Percentiles rank a stretch among this genome's conserved stretches.
phyloP scores from a whole-genome alignment of 2,797 vertebrate genomes.

The Sebastes kiyomatsui region DNA sequence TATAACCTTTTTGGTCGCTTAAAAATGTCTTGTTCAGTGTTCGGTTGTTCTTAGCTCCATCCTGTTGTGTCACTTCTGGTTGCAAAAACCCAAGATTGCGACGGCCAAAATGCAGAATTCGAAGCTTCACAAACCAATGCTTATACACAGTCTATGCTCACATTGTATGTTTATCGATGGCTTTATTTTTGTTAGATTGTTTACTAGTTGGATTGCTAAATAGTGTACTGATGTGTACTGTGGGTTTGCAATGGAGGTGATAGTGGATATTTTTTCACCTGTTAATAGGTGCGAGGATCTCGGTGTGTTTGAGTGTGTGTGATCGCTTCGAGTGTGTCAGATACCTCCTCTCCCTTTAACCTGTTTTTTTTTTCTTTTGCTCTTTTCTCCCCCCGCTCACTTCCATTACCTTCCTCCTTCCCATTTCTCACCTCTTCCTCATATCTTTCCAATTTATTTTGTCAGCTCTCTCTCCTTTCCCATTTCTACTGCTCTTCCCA shows the following conservation, averaged over 20 bases:
- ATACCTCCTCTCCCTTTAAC: conserved; percentile 16
- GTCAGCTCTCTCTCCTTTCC: conserved; percentile 49
- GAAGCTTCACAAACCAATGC: no score
- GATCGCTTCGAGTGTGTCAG: not conserved
- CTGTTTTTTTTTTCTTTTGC: conserved; percentile 9
- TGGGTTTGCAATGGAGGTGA: conserved; percentile 9
- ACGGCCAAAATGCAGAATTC: no score
- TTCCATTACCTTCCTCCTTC: conserved; percentile 54
- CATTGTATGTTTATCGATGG: not conserved
- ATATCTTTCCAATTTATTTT: conserved; percentile 73
- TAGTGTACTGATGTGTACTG: not conserved
- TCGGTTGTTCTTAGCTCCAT: no score
- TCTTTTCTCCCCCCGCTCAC: conserved; percentile 37
- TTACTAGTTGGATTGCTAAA: not conserved
- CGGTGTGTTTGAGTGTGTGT: not conserved
- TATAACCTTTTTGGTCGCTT: no score
- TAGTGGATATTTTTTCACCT: conserved; percentile 41
- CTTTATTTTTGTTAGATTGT: not conserved
- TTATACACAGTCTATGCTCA: not conserved
- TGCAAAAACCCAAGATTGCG: no score
- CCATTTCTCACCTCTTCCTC: conserved; percentile 60
- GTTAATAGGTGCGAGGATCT: conserved; percentile 45
- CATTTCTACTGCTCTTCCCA: conserved; percentile 37
- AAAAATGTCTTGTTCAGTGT: no score
- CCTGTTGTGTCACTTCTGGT: no score